Percentiles rank a stretch among this genome's conserved stretches.
Conservation (phyloP, 2,888 invertebrate species). For the Heliothis peltigera region DNA sequence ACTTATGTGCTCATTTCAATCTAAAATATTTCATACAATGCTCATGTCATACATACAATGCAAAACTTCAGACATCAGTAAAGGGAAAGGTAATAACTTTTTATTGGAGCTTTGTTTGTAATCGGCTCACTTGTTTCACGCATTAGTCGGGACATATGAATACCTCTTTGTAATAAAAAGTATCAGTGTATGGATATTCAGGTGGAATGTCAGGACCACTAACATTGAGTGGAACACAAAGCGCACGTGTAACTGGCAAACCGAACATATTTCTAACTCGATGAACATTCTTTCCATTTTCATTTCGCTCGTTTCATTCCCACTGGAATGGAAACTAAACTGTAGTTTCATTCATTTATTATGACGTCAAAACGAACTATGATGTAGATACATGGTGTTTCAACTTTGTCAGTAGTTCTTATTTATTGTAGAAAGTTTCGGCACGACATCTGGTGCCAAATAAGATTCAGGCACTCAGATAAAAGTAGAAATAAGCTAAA, state of each 20-base stretch:
- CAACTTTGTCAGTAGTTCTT: not conserved
- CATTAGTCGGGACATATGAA: not conserved
- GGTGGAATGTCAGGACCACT: slow-evolving; percentile 45
- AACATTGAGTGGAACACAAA: slow-evolving; percentile 62
- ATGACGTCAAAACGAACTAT: slow-evolving; percentile 31
- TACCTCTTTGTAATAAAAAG: slow-evolving; percentile 8
- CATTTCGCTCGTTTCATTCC: slow-evolving; percentile 57
- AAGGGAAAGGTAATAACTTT: not conserved
- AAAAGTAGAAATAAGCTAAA: not conserved
- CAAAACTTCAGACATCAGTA: not conserved
- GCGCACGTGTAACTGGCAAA: slow-evolving; percentile 64
- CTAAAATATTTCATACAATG: not conserved
- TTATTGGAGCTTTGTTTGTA: not conserved
- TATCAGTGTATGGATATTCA: slow-evolving; percentile 13
- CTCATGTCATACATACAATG: too few species aligned
- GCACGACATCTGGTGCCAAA: not conserved
- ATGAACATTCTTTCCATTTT: slow-evolving; percentile 69
- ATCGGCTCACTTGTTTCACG: not conserved
- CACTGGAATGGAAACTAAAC: slow-evolving; percentile 46
- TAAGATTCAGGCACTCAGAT: not conserved
- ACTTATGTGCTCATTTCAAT: not conserved
- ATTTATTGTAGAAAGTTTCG: not conserved
- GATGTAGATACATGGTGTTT: slow-evolving; percentile 8
- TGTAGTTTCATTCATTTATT: slow-evolving; percentile 51
- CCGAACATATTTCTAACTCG: slow-evolving; percentile 69